phyloP scores from a whole-genome alignment of 2,888 invertebrate genomes.

The Acanthosepion lycidas region DNA sequence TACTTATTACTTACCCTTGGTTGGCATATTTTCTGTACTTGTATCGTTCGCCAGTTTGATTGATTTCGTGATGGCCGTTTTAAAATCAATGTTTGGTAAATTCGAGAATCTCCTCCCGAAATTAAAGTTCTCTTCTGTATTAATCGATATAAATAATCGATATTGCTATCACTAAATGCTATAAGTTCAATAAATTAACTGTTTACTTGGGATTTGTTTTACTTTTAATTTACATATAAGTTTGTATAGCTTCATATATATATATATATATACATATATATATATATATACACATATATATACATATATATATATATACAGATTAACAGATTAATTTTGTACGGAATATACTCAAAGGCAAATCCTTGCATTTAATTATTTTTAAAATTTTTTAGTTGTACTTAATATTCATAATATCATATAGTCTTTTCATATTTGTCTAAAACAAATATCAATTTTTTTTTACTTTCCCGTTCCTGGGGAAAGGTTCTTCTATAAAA shows the following conservation, averaged over 20 bases:
- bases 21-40: not conserved
- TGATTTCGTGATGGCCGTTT: not conserved
- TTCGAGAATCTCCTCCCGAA: not conserved
- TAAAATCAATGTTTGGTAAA: not conserved
- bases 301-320: not conserved
- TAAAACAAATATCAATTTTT: too few species aligned
- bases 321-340: too few species aligned
- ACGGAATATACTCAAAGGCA: not conserved
- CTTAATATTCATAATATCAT: too few species aligned
- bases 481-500: not conserved
- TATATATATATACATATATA: not conserved
- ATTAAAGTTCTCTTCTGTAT: not conserved
- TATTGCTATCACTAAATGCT: not conserved
- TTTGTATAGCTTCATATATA: not conserved
- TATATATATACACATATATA: not conserved
- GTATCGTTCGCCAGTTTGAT: slow-evolving; percentile 14
- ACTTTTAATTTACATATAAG: not conserved
- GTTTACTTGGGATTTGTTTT: not conserved
- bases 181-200: not conserved
- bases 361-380: not conserved
- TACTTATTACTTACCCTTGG: not conserved
- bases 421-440: too few species aligned
- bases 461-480: too few species aligned
- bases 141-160: not conserved
- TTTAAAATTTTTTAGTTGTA: not conserved